Evolutionary conservation across 2,797 vertebrate genomes (phyloP).

Genomic region (Pseudopleuronectes americanus): DNA sequence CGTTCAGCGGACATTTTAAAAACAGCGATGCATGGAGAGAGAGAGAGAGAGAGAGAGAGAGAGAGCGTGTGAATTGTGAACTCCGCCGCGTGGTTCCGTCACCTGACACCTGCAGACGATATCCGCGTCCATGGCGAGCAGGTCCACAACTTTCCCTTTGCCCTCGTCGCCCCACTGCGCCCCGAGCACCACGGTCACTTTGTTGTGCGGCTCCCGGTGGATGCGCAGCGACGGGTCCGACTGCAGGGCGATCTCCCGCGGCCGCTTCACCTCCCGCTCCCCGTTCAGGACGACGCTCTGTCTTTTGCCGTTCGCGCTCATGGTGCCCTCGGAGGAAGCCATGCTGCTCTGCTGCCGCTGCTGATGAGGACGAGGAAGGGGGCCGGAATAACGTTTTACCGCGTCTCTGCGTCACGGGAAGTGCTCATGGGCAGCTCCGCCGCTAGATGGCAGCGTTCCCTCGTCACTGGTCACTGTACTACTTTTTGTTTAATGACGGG

Average conservation of each 20-base stretch:
- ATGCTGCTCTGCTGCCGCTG: slow-evolving; percentile 62
- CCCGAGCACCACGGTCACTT: slow-evolving; percentile 88
- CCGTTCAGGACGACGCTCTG: slow-evolving; percentile 69
- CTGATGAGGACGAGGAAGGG: not conserved
- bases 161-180: slow-evolving; percentile 90
- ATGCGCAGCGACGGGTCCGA: slow-evolving; percentile 44
- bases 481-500: too few species aligned
- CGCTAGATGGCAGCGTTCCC: not conserved
- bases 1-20: too few species aligned
- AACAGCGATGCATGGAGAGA: fast-evolving
- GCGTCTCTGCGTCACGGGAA: slow-evolving; percentile 68
- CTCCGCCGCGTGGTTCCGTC: not conserved
- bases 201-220: slow-evolving; percentile 80
- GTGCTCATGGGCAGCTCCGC: slow-evolving; percentile 12
- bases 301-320: slow-evolving; percentile 70
- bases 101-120: slow-evolving; percentile 89
- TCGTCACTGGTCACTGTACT: too few species aligned
- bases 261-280: slow-evolving; percentile 80
- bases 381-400: slow-evolving; percentile 74
- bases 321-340: slow-evolving; percentile 76
- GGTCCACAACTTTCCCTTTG: slow-evolving; percentile 88
- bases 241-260: slow-evolving; percentile 61
- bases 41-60: fast-evolving
- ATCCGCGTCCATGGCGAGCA: slow-evolving; percentile 87
- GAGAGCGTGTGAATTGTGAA: too few species aligned